Base-by-base conservation (phyloP, 1,140 invertebrate genomes). In the Meloidogyne floridensis region DNA sequence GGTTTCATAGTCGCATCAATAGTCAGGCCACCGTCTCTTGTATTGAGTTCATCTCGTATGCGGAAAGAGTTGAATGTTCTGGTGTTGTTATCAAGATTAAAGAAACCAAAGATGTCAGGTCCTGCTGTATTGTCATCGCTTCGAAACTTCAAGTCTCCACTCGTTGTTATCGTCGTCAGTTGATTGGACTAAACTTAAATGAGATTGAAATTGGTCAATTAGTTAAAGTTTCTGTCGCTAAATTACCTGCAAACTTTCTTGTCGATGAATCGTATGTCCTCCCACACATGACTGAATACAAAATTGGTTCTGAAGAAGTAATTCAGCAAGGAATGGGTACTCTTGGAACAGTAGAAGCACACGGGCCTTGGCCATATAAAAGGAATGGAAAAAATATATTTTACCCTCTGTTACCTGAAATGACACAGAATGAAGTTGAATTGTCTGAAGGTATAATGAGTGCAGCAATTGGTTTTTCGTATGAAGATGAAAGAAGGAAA, bases 401-500 rank as follows among this genome's bases (percentile, higher is more conserved):
- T 54, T 74, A 32, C 42, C 73, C 73, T 4, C 73, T 74, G 13
- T 32, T 7, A 15, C 73, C 15, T n/a, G 73, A 74, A 8, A 74
- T 74, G 73, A 32, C n/a, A n/a, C 18, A n/a, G 5, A 2, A 20
- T 2, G 73, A 74, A 32, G 54, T 74, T 7, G 20, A 74, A 42
- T 42, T 74, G 73, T 13, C 73, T 7, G 73, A 74, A 32, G 6
- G 54, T n/a, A 32, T 74, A 15, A 32, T 74, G n/a, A 32, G n/a
- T 8, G n/a, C 73, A 2, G 73, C 18, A n/a, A 74, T 74, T 74
- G 73, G 13, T 7, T 74, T 32, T 7, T n/a, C 13, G 3, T 74
- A 53, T 74, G 73, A 74, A 32, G 73, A 74, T 74, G 73, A 74
- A n/a, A 54, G 54, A 8, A 74, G 5, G 7, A 74, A 5, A 74